These are phyloP conservation scores for Drosophila jambulina DNA, from an alignment of 1,140 invertebrate genomes.

Conservation along the genomic window DNA sequence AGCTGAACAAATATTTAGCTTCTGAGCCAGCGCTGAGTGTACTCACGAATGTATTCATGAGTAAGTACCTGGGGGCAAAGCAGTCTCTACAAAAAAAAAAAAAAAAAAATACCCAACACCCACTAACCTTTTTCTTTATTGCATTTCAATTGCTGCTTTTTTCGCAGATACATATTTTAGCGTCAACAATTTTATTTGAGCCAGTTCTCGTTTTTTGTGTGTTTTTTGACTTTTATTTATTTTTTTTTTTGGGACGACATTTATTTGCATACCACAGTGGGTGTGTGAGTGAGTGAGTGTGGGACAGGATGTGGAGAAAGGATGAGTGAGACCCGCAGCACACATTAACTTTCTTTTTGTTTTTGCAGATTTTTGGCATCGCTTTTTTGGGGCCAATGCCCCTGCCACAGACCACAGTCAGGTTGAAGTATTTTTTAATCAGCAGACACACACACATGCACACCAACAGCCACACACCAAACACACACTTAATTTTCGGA, in stretches of 20 bases:
- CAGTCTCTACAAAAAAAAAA: neutral
- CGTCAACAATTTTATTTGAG: conserved; percentile 42
- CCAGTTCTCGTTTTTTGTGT: conserved; percentile 1
- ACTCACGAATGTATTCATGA: conserved; percentile 39
- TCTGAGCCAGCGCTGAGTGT: conserved; percentile 23
- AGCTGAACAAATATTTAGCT: conserved; percentile 20
- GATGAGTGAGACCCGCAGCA: neutral
- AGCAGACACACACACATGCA: conserved; percentile 9
- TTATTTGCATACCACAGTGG: conserved; percentile 41
- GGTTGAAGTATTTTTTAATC: conserved; percentile 48
- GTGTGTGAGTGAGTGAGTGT: neutral
- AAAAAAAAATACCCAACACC: conserved; percentile 5
- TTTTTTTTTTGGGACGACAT: conserved; percentile 17
- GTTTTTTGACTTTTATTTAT: neutral
- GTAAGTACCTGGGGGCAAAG: conserved; percentile 22
- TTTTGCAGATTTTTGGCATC: conserved; percentile 38
- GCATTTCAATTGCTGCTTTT: conserved; percentile 24
- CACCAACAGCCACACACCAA: neutral
- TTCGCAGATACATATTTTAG: conserved; percentile 45
- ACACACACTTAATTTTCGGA: neutral
- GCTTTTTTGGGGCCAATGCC: conserved; percentile 18
- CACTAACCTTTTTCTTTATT: conserved; percentile 35
- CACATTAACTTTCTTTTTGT: conserved; percentile 34
- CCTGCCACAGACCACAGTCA: conserved; percentile 19
- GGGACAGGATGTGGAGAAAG: neutral